These are phyloP conservation scores for Stenodera caucasica DNA, from an alignment of 2,888 invertebrate species.

Conservation along the genomic window DNA sequence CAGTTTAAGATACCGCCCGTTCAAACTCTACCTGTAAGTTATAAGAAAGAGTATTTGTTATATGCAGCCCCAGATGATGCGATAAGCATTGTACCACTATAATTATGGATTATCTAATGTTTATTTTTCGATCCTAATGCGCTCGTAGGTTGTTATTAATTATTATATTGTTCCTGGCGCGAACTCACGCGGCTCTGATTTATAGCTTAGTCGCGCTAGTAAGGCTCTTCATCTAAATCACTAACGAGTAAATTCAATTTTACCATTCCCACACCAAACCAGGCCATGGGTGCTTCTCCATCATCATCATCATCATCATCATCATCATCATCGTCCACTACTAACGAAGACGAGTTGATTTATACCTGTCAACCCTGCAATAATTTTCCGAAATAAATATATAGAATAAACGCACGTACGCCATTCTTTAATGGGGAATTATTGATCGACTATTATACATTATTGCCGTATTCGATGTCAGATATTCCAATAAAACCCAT, in stretches of 20 bases:
- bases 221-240: slow-evolving; percentile 50
- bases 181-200: slow-evolving; percentile 52
- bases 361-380: slow-evolving; percentile 44
- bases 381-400: slow-evolving; percentile 39
- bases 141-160: slow-evolving; percentile 51
- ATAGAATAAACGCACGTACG: slow-evolving; percentile 32
- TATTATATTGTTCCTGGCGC: slow-evolving; percentile 53
- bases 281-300: slow-evolving; percentile 32
- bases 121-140: slow-evolving; percentile 54
- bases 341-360: slow-evolving; percentile 46
- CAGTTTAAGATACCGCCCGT: neutral
- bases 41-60: slow-evolving; percentile 28
- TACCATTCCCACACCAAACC: slow-evolving; percentile 47
- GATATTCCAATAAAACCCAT: neutral
- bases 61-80: slow-evolving; percentile 37
- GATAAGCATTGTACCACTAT: slow-evolving; percentile 45
- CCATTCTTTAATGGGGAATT: slow-evolving; percentile 4
- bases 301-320: neutral
- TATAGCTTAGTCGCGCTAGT: slow-evolving; percentile 42
- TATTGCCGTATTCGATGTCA: neutral
- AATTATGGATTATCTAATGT: slow-evolving; percentile 54
- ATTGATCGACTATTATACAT: neutral
- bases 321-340: slow-evolving; percentile 21
- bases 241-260: slow-evolving; percentile 53
- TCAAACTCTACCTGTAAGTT: neutral